Evolutionary conservation across 1,140 invertebrate genomes (phyloP).

Genomic region (Drosophila kepulauana): DNA sequence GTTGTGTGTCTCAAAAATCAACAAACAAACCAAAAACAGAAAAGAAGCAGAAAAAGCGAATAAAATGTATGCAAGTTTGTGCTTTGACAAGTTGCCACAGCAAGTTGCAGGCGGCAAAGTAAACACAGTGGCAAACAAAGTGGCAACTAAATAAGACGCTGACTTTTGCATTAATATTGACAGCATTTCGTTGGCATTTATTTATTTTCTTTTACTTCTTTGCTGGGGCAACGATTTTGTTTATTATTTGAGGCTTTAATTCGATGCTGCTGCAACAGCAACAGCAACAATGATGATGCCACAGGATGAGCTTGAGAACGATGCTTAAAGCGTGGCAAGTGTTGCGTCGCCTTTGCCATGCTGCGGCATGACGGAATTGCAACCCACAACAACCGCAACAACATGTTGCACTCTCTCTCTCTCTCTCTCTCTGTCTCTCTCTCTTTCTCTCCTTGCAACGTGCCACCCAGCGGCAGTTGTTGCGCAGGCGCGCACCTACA

Average conservation of each 20-base stretch:
- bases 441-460: neutral
- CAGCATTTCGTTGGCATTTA: conserved; percentile 15
- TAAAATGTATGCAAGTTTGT: conserved; percentile 14
- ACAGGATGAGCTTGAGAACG: conserved; percentile 9
- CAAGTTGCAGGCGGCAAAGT: conserved; percentile 7
- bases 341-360: conserved; percentile 64
- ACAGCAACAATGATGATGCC: conserved; percentile 7
- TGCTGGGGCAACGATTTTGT: conserved; percentile 9
- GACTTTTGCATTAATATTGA: conserved; percentile 20
- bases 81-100: conserved; percentile 18
- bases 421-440: neutral
- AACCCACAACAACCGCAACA: conserved; percentile 45
- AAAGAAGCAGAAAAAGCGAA: too few relatives aligned
- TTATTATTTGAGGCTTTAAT: conserved; percentile 28
- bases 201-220: neutral
- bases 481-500: conserved; percentile 71
- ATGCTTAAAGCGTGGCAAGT: conserved; percentile 53
- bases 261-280: neutral
- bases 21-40: conserved; percentile 26
- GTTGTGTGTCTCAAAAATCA: conserved; percentile 33
- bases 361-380: conserved; percentile 65
- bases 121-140: neutral
- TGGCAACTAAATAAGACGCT: conserved; percentile 18
- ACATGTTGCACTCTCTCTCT: conserved; percentile 2
- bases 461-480: conserved; percentile 41